Percentiles rank a stretch among this genome's conserved stretches.
These are phyloP conservation scores for Nothobranchius furzeri DNA, from an alignment of 2,113 vertebrate species.

Conservation along the genomic window DNA sequence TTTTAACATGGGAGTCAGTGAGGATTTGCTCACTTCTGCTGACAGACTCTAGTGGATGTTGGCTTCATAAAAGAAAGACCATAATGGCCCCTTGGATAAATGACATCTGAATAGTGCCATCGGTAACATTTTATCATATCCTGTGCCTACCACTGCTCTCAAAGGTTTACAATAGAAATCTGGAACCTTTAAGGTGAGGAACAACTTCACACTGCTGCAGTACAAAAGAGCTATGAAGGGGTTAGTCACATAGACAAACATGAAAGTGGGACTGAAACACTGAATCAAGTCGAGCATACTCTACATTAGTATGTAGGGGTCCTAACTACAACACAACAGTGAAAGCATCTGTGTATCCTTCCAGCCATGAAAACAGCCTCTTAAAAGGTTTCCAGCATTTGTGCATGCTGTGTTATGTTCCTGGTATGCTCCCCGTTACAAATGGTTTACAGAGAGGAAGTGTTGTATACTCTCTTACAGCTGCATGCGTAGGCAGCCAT, in stretches of 20 bases:
- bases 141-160: too few relatives aligned
- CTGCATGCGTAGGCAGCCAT: slow-evolving; percentile 48
- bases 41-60: too few relatives aligned
- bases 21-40: too few relatives aligned
- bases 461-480: slow-evolving; percentile 72
- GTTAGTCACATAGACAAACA: slow-evolving; percentile 21
- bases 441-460: slow-evolving; percentile 71
- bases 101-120: too few relatives aligned
- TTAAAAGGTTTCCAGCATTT: slow-evolving; percentile 17
- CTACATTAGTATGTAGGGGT: slow-evolving; percentile 18
- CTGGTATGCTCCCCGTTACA: slow-evolving; percentile 67
- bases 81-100: too few relatives aligned
- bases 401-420: slow-evolving; percentile 35
- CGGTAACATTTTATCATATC: too few relatives aligned
- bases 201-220: slow-evolving; percentile 27
- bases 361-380: slow-evolving; percentile 27
- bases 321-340: slow-evolving; percentile 19
- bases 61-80: too few relatives aligned
- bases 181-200: slow-evolving; percentile 13
- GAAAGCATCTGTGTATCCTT: slow-evolving; percentile 17
- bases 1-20: too few relatives aligned
- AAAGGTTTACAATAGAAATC: too few relatives aligned
- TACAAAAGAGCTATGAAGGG: slow-evolving; percentile 22
- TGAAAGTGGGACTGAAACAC: neutral
- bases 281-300: slow-evolving; percentile 9